Percentiles rank a stretch among this genome's conserved stretches.
Evolutionary conservation across 2,113 vertebrate species (phyloP).

Genomic region (Dromaius novaehollandiae): DNA sequence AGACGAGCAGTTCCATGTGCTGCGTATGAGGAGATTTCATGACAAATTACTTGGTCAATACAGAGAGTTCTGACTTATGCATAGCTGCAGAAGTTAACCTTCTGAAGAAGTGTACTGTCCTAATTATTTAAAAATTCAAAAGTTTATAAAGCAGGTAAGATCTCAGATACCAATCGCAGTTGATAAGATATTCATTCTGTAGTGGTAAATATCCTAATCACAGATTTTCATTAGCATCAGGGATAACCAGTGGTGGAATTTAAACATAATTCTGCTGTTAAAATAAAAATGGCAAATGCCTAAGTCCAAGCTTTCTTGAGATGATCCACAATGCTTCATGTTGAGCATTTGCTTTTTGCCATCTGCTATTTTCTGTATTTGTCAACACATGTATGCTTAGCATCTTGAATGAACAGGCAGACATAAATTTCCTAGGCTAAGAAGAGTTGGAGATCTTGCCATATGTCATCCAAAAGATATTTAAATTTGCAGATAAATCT

Average conservation of each 20-base stretch:
- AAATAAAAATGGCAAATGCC: not conserved
- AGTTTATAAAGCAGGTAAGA: not conserved
- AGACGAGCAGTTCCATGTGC: not conserved
- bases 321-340: not conserved
- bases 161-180: not conserved
- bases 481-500: not conserved
- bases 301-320: not conserved
- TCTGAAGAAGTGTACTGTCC: not conserved
- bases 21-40: not conserved
- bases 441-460: slow-evolving; percentile 29
- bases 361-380: slow-evolving; percentile 56
- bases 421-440: slow-evolving; percentile 31
- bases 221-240: not conserved
- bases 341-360: slow-evolving; percentile 50
- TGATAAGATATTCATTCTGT: not conserved
- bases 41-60: not conserved
- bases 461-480: slow-evolving; percentile 41
- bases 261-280: not conserved
- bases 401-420: slow-evolving; percentile 29
- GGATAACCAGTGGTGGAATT: not conserved
- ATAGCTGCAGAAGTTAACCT: not conserved
- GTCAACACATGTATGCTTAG: not conserved
- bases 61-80: not conserved
- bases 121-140: not conserved
- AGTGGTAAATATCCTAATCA: not conserved